Percentiles rank a stretch among this genome's conserved stretches.
Conservation (phyloP, 1,140 invertebrate genomes). For the Ceratosolen solmsi region DNA sequence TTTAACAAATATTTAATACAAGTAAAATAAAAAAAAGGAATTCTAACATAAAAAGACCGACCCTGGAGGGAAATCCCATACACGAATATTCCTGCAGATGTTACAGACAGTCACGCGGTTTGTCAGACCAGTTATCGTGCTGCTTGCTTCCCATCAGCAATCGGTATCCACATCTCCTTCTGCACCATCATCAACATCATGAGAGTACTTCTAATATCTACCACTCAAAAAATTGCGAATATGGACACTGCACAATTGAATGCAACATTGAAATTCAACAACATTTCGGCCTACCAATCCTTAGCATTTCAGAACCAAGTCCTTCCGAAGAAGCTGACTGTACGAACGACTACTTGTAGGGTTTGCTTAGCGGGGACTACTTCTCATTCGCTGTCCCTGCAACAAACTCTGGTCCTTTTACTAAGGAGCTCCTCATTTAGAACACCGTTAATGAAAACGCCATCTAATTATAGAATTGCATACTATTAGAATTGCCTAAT, state of each 20-base stretch:
- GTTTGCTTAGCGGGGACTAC: constrained; percentile 68
- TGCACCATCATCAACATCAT: neutral
- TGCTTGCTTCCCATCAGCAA: neutral
- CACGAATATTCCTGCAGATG: constrained; percentile 26
- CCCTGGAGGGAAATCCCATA: neutral
- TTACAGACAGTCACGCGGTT: constrained; percentile 37
- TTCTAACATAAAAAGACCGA: neutral
- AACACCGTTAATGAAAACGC: no score
- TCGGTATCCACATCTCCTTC: neutral
- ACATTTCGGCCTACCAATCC: constrained; percentile 82
- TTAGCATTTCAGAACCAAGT: constrained; percentile 85
- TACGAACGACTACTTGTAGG: constrained; percentile 71
- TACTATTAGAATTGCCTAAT: no score
- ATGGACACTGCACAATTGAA: constrained; percentile 66
- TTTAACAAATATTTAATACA: no score
- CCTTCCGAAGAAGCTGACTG: constrained; percentile 80
- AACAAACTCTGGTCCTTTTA: neutral
- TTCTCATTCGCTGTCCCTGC: neutral
- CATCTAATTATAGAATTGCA: no score
- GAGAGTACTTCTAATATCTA: constrained; percentile 61
- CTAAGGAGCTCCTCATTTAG: constrained; percentile 69
- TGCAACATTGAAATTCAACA: constrained; percentile 72
- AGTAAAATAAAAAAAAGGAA: neutral
- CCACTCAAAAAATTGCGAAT: constrained; percentile 68
- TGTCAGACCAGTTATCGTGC: neutral